These are phyloP conservation scores for Diuraphis noxia DNA, from an alignment of 1,140 invertebrate species.

Conservation along the genomic window DNA sequence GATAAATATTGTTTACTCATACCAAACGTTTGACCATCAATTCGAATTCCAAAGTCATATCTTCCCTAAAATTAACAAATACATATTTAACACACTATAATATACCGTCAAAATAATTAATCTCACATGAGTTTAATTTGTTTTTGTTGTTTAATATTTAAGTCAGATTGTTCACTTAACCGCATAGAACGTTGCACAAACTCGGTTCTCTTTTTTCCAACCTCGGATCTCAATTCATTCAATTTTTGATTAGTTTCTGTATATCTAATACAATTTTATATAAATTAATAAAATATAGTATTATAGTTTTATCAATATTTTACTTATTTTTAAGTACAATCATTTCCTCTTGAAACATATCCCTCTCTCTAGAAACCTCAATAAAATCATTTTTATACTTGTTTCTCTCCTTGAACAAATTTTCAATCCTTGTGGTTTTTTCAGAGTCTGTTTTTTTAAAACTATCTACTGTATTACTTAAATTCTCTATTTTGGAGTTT, in stretches of 20 bases:
- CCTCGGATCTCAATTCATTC: neutral
- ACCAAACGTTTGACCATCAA: neutral
- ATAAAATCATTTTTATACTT: neutral
- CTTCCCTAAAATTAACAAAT: neutral
- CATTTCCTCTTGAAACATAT: neutral
- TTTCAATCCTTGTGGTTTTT: neutral
- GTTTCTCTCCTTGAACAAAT: constrained; percentile 4
- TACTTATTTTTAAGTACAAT: constrained; percentile 8
- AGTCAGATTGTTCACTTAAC: neutral
- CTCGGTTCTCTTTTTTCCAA: neutral
- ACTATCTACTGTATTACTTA: neutral
- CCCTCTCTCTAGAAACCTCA: neutral
- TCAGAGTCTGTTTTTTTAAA: neutral
- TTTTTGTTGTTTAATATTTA: neutral
- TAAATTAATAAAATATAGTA: neutral
- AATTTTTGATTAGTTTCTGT: neutral
- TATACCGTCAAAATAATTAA: neutral
- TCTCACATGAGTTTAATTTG: neutral
- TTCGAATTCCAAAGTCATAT: neutral
- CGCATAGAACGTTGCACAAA: neutral
- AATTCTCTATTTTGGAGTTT: neutral
- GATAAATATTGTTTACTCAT: neutral
- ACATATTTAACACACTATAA: neutral
- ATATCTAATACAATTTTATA: neutral
- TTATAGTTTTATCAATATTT: neutral